Percentiles rank a stretch among this genome's conserved stretches.
Evolutionary conservation across 2,113 vertebrate genomes (phyloP).

Genomic region (Macaca mulatta): DNA sequence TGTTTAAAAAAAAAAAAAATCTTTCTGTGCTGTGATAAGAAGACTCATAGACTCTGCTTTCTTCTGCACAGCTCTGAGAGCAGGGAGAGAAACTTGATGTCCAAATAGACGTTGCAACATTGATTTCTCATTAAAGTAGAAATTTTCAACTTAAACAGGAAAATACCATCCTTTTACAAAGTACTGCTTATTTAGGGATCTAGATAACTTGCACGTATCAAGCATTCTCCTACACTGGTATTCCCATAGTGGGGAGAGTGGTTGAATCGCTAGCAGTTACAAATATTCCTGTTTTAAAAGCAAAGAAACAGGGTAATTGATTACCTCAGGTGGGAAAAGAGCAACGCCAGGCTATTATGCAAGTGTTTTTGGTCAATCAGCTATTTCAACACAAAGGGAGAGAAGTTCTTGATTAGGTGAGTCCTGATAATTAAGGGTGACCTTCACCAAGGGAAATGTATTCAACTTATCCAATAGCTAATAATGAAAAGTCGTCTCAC

Average conservation of each 20-base stretch:
- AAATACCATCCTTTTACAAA: neutral
- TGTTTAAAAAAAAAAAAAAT: neutral
- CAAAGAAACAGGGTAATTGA: neutral
- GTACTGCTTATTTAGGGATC: neutral
- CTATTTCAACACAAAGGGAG: neutral
- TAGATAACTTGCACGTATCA: neutral
- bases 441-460: neutral
- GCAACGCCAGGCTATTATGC: accelerated
- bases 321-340: neutral
- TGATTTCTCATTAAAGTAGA: constrained; percentile 7
- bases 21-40: accelerated
- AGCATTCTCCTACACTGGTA: no score
- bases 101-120: neutral
- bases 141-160: neutral
- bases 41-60: neutral
- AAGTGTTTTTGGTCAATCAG: neutral
- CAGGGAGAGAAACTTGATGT: neutral
- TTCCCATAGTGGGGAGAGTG: no score
- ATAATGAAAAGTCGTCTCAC: neutral
- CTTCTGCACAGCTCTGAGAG: neutral
- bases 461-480: neutral
- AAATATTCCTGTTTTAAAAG: neutral
- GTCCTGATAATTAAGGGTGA: constrained; percentile 9
- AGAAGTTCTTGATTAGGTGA: neutral
- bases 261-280: neutral